Evolutionary conservation across 2,888 invertebrate genomes (phyloP).

Genomic region (Erebia ligea): DNA sequence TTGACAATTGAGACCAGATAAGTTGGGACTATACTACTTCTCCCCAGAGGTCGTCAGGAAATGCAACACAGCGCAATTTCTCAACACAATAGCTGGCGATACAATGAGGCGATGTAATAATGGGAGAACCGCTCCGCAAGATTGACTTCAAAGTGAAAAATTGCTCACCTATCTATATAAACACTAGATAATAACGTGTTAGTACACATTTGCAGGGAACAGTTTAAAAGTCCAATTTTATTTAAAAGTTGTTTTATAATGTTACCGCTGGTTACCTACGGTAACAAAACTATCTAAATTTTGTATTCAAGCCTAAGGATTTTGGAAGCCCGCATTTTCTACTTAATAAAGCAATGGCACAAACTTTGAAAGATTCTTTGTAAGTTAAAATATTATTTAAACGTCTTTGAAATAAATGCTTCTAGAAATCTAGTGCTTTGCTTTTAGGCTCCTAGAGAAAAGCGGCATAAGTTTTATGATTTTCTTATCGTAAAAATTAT

Average conservation of each 20-base stretch:
- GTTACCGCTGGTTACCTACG: too few species aligned
- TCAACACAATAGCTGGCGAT: constrained; percentile 4
- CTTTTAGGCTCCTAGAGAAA: too few species aligned
- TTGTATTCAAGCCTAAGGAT: too few species aligned
- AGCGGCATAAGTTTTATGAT: too few species aligned
- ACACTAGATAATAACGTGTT: neutral
- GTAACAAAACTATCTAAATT: too few species aligned
- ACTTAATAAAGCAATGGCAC: too few species aligned
- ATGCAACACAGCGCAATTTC: constrained; percentile 8
- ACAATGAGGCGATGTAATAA: constrained; percentile 10
- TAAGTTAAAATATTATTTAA: too few species aligned
- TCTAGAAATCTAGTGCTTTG: too few species aligned
- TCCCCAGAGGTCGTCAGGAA: neutral
- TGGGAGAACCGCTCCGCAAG: neutral
- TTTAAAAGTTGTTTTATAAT: neutral
- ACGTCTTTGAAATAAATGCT: too few species aligned
- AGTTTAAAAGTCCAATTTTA: neutral
- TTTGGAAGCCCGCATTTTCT: too few species aligned
- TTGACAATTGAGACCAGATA: neutral
- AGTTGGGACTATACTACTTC: neutral
- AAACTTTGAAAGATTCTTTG: too few species aligned
- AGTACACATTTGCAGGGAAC: neutral
- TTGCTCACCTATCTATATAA: constrained; percentile 2
- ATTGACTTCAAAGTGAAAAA: constrained; percentile 13
- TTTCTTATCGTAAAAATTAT: too few species aligned